Evolutionary conservation across 2,797 vertebrate genomes (phyloP), one percentile per base, ranked within the genome.

Genomic region (Sebastes cheni): DNA sequence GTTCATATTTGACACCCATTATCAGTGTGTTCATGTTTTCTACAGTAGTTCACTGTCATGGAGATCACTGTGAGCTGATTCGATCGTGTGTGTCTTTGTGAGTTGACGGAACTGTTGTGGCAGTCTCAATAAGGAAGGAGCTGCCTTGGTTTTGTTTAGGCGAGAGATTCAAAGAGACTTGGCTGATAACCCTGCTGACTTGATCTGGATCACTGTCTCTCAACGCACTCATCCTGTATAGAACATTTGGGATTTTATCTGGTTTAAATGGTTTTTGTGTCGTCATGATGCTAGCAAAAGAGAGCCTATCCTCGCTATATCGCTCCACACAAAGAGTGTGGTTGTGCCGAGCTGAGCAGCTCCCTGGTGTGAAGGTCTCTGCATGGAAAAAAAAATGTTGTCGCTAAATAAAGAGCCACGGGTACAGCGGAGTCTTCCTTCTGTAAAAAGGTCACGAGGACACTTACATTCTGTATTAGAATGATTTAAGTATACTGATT

Each of bases 311-410:
- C 5, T 22, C 29, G 6, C 22, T 67, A 42, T 76, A 20, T 69
- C 14, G 3, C 62, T 36, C 22, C 52, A 60, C 12, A 22, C 55
- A 8, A 42, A 50, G 34, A 55, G 29, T 25, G 39, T 65, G 50
- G 6, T 30, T n/a, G 52, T 61, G 39, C 62, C 72, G 34, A 62
- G 67, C 32, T 39, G 36, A 39, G 36, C 36, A 65, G 46, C 62
- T 82, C 68, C 74, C 69, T 65, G 65, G 60, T 70, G 61, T 71
- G 75, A 82, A 72, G 39, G 52, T 55, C 56, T 64, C 68, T 52
- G 39, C 36, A 55, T 65, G 67, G 67, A 67, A 81, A 85, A 72
- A 65, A 69, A 39, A 23, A 39, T 36, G 39, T 2, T 56, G 59
- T 7, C 46, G 67, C 72, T 80, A 72, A 27, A 75, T 72, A 61